phyloP scores from a whole-genome alignment of 2,113 vertebrate species.

The Oryzias melastigma region DNA sequence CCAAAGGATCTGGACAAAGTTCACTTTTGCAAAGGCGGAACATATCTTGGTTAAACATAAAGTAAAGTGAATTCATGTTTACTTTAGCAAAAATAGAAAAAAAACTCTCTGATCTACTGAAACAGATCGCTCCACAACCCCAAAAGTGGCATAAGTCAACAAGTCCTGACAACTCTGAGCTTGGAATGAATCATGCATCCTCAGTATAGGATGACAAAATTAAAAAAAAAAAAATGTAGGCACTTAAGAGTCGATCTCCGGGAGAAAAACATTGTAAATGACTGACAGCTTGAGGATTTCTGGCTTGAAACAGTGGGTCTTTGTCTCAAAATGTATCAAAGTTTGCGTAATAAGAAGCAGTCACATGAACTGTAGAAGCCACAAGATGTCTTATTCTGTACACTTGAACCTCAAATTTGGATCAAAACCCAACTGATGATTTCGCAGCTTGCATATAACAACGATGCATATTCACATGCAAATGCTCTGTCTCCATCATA shows the following conservation, averaged over 20 bases:
- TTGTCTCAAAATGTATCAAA: too few relatives aligned
- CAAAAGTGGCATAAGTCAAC: background rate
- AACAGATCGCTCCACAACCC: background rate
- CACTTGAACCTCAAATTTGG: too few relatives aligned
- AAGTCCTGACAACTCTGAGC: background rate
- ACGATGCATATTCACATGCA: background rate
- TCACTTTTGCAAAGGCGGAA: background rate
- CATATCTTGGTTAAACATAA: constrained; percentile 4
- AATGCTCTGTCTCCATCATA: background rate
- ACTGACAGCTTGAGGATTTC: too few relatives aligned
- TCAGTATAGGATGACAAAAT: too few relatives aligned
- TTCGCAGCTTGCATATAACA: background rate
- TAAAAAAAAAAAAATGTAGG: too few relatives aligned
- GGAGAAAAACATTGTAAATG: too few relatives aligned
- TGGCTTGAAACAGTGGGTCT: too few relatives aligned
- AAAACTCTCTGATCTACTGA: background rate
- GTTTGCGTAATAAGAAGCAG: too few relatives aligned
- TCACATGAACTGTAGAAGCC: too few relatives aligned
- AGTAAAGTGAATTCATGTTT: background rate
- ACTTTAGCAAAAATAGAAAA: background rate
- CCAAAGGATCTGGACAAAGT: constrained; percentile 7
- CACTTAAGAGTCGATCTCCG: too few relatives aligned
- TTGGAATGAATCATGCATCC: background rate
- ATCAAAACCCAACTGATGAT: too few relatives aligned
- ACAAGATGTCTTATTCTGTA: too few relatives aligned